Evolutionary conservation across 2,888 invertebrate species (phyloP), one percentile per base, ranked within the genome.

Genomic region (Hemaris fuciformis): DNA sequence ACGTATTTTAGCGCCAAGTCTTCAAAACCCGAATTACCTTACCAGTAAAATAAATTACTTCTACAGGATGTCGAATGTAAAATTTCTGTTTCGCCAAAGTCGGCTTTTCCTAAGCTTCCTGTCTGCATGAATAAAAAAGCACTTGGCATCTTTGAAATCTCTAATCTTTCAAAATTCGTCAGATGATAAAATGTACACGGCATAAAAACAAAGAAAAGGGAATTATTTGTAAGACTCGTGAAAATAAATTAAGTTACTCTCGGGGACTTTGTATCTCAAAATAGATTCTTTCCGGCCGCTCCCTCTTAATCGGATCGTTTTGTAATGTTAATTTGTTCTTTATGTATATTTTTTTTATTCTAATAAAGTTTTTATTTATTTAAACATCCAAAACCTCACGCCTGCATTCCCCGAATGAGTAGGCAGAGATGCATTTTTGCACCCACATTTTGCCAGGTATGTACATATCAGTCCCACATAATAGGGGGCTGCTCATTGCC

Each of bases 151-250:
- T 48, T 48, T 48, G 48, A 25, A 38, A 25, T 25, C 13, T n/a
- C 23, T 25, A 53, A 53, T 27, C 48, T 53, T 53, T 27, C 8
- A 48, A 53, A 53, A 53, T 27, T 31, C 31, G 53, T 53, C n/a
- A 31, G 31, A 53, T 31, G 15, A 53, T 53, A 53, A 53, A 53
- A 53, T 18, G 18, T 31, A 27, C 53, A 22, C 23, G 38, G 13
- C 38, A 38, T 10, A 48, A 48, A 7, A 48, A 48, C 18, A 53
- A 53, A 18, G 53, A 53, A 31, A 31, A 53, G 8, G 31, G 25
- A 46, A 46, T 46, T n/a, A 46, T 10, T 8, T 18, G 1, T 18
- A 53, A 31, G 23, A 15, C 31, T 31, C 27, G 20, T 10, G 27
- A 53, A 53, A 53, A 53, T 31, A 53, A 31, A 53, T 31, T 53